phyloP scores from a whole-genome alignment of 1,140 invertebrate species.

The Drosophila navojoa region DNA sequence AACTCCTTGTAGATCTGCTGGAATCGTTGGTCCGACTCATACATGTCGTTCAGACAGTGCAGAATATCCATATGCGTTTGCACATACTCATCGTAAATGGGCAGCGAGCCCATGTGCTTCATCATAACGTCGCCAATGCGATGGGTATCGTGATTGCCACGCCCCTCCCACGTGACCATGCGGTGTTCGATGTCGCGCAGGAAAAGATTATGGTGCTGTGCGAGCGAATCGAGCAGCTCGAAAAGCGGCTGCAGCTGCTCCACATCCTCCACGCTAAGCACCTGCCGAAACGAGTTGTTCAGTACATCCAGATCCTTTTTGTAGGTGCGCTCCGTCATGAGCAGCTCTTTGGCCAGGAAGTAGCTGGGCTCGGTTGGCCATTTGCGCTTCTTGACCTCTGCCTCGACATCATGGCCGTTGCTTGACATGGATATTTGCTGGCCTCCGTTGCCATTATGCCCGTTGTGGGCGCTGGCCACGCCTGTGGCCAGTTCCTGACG shows the following conservation, averaged over 20 bases:
- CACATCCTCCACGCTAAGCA: conserved; percentile 84
- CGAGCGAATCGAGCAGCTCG: conserved; percentile 85
- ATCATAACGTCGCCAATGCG: conserved; percentile 89
- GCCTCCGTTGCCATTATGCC: conserved; percentile 62
- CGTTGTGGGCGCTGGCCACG: conserved; percentile 63
- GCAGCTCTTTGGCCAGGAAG: conserved; percentile 96
- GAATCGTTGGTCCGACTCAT: conserved; percentile 89
- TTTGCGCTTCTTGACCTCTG: conserved; percentile 84
- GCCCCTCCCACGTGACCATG: conserved; percentile 85
- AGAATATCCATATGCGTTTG: conserved; percentile 90
- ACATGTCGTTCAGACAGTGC: conserved; percentile 89
- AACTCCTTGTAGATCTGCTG: conserved; percentile 93
- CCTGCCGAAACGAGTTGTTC: conserved; percentile 90
- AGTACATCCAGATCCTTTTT: conserved; percentile 97
- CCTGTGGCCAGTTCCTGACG: conserved; percentile 75
- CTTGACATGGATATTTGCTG: conserved; percentile 12
- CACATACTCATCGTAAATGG: conserved; percentile 92
- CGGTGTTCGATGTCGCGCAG: conserved; percentile 86
- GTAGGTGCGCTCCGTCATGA: conserved; percentile 98
- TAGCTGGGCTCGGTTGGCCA: conserved; percentile 93
- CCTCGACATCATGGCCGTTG: conserved; percentile 54
- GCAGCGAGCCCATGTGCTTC: conserved; percentile 86
- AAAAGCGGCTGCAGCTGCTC: conserved; percentile 82
- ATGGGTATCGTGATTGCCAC: conserved; percentile 84
- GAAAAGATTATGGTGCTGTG: conserved; percentile 86